Evolutionary conservation across 64 coral and sea anemone genomes (phyloP).

Genomic region (Stylophora pistillata): DNA sequence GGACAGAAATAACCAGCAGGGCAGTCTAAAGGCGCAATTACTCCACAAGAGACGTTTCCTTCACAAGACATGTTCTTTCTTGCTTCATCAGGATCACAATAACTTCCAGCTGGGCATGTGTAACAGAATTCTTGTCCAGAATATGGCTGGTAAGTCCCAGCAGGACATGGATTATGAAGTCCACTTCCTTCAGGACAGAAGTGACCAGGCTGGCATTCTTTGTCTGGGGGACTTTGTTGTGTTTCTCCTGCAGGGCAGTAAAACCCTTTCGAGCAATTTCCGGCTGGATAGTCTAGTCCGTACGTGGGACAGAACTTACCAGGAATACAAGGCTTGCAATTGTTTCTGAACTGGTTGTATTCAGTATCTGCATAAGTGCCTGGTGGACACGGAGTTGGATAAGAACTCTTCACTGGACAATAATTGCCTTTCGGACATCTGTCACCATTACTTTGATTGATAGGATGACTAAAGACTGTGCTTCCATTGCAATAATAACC

Average conservation of each 20-base stretch:
- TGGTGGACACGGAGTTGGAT: constrained; percentile 80
- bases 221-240: constrained; percentile 78
- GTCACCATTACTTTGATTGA: constrained; percentile 82
- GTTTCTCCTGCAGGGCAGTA: constrained; percentile 93
- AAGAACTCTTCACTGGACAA: constrained; percentile 80
- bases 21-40: constrained; percentile 76
- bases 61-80: constrained; percentile 79
- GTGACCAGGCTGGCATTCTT: constrained; percentile 95
- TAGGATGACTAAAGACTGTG: constrained; percentile 73
- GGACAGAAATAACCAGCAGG: constrained; percentile 94
- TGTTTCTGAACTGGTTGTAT: constrained; percentile 93
- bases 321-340: constrained; percentile 87
- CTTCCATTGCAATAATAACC: constrained; percentile 99
- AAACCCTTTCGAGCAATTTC: constrained; percentile 93
- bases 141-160: constrained; percentile 89
- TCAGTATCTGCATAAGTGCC: constrained; percentile 92
- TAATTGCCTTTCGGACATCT: constrained; percentile 85
- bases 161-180: constrained; percentile 80
- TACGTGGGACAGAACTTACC: constrained; percentile 84
- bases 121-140: constrained; percentile 65
- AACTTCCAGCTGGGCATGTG: constrained; percentile 86
- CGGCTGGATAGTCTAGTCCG: constrained; percentile 78
- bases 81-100: constrained; percentile 95
- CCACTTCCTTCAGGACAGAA: constrained; percentile 92
- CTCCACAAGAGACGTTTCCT: constrained; percentile 75